phyloP scores from a whole-genome alignment of 2,113 vertebrate species.

The Microcebus griseorufus region DNA sequence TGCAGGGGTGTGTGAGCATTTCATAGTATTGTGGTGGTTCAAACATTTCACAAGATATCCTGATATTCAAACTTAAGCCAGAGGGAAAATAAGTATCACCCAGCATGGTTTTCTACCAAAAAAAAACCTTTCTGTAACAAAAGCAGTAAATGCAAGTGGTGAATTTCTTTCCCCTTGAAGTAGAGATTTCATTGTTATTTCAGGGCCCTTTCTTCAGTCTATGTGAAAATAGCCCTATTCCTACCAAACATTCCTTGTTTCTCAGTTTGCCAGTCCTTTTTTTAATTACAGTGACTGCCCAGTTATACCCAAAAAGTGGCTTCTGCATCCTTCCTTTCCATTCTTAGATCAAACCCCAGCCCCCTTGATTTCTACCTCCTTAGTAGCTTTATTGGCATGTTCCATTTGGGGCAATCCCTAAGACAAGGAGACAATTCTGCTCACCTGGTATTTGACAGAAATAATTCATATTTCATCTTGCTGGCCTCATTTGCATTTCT shows the following conservation, averaged over 20 bases:
- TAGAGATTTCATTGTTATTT: background rate
- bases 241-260: background rate
- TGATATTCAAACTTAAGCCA: constrained; percentile 8
- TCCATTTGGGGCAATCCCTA: constrained; percentile 24
- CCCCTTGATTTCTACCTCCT: background rate
- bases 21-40: background rate
- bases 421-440: constrained; percentile 37
- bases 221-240: background rate
- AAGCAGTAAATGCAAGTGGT: background rate
- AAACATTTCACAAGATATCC: constrained; percentile 19
- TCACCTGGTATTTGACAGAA: constrained; percentile 49
- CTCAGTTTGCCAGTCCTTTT: background rate
- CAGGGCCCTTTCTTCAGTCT: background rate
- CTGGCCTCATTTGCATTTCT: constrained; percentile 17
- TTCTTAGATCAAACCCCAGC: background rate
- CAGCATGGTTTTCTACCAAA: background rate
- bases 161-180: background rate
- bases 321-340: background rate
- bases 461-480: constrained; percentile 48
- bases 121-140: background rate
- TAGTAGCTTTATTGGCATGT: background rate
- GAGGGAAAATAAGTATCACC: background rate
- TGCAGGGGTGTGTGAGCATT: background rate
- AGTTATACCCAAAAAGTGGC: background rate
- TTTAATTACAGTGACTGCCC: background rate